These are phyloP conservation scores for Athalia cordata DNA, from an alignment of 2,888 invertebrate genomes.

Conservation along the genomic window DNA sequence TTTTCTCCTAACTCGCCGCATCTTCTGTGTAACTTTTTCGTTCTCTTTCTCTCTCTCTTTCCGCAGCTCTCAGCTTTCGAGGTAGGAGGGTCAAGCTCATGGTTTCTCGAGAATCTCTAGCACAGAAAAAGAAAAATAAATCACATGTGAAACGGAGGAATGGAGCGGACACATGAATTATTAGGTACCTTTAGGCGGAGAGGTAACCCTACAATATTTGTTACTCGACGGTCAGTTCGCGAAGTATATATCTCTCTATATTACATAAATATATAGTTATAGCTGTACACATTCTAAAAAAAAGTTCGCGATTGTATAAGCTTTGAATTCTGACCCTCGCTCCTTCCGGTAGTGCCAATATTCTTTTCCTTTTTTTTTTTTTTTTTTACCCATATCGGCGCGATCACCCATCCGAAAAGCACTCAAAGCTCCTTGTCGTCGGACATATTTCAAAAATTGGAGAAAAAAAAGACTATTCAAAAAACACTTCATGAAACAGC, in stretches of 20 bases:
- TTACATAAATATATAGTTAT: too few relatives aligned
- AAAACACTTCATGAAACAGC: too few relatives aligned
- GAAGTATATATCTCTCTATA: too few relatives aligned
- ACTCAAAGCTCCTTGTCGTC: not conserved
- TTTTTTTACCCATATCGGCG: not conserved
- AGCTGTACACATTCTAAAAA: not conserved
- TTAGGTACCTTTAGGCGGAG: conserved; percentile 23
- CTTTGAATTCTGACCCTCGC: conserved; percentile 14
- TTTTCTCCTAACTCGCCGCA: too few relatives aligned
- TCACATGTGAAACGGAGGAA: conserved; percentile 31
- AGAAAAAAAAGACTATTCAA: too few relatives aligned
- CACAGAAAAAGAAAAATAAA: conserved; percentile 23
- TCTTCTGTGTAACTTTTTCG: not conserved
- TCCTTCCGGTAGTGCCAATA: not conserved
- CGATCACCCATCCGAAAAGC: conserved; percentile 26
- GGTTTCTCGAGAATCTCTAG: conserved; percentile 9
- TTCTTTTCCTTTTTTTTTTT: not conserved
- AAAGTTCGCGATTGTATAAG: not conserved
- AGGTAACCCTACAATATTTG: conserved; percentile 23
- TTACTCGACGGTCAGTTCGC: conserved; percentile 10
- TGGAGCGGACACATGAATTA: conserved; percentile 43
- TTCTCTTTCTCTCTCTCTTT: not conserved
- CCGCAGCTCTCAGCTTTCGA: not conserved
- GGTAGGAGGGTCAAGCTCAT: conserved; percentile 3
- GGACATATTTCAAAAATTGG: not conserved